These are phyloP conservation scores for Leptinotarsa rubiginosa DNA, from an alignment of 2,888 invertebrate species.

Conservation along the genomic window DNA sequence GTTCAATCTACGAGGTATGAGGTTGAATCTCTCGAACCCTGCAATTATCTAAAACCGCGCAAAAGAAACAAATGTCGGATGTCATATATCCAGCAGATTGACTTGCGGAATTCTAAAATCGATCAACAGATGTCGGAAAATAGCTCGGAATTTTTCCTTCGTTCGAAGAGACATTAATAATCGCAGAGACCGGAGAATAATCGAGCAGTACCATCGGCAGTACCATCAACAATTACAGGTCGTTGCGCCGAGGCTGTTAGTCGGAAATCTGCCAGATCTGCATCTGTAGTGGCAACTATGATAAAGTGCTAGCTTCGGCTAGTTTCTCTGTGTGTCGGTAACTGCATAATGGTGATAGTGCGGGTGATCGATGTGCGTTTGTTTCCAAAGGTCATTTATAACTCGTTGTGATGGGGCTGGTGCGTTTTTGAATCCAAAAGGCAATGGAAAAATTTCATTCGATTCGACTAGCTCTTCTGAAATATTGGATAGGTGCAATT, in stretches of 20 bases:
- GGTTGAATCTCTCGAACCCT: not conserved
- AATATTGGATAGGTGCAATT: not conserved
- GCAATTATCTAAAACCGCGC: constrained; percentile 2
- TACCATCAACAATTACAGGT: constrained; percentile 62
- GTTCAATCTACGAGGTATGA: no score
- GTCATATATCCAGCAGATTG: constrained; percentile 39
- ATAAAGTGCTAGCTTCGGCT: constrained; percentile 54
- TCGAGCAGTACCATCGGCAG: constrained; percentile 58
- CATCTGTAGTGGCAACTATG: constrained; percentile 59
- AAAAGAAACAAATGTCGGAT: constrained; percentile 6
- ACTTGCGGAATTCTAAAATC: constrained; percentile 56
- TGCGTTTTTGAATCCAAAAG: not conserved
- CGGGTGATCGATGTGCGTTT: constrained; percentile 19
- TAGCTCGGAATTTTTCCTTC: constrained; percentile 50
- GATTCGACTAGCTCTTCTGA: not conserved
- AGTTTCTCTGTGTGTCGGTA: constrained; percentile 46
- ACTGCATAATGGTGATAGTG: constrained; percentile 46
- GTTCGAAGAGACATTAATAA: constrained; percentile 50
- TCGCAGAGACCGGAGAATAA: constrained; percentile 52
- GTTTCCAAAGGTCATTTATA: not conserved
- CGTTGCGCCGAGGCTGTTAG: constrained; percentile 57
- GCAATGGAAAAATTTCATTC: not conserved
- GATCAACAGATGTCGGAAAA: constrained; percentile 55
- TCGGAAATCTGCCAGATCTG: constrained; percentile 60
- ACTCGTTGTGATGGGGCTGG: not conserved